Conservation (phyloP, 2,113 vertebrate species). For the Synodontis membranacea region DNA sequence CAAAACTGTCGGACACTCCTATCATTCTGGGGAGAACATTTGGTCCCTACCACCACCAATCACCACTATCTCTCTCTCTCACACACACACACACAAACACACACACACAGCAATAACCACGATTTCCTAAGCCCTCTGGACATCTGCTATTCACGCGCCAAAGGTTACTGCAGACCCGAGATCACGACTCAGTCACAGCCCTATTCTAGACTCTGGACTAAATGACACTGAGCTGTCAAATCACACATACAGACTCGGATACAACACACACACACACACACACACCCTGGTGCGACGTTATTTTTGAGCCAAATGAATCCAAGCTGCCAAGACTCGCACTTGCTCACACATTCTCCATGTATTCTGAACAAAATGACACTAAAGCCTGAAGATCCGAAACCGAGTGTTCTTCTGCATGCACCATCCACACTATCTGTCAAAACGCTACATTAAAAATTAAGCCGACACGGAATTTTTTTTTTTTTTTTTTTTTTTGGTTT, state of each 20-base stretch:
- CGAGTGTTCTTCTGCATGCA: neutral
- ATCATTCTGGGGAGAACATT: neutral
- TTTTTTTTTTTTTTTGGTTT: no score
- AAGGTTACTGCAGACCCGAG: slow-evolving; percentile 33
- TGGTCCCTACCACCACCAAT: neutral
- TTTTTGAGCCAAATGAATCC: slow-evolving; percentile 9
- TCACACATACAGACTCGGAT: slow-evolving; percentile 13
- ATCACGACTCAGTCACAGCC: slow-evolving; percentile 47
- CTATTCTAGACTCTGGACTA: slow-evolving; percentile 19
- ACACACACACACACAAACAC: slow-evolving; percentile 11
- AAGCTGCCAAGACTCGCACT: slow-evolving; percentile 5
- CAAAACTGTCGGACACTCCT: neutral
- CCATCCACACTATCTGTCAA: neutral
- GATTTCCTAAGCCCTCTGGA: neutral
- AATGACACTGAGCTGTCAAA: slow-evolving; percentile 23
- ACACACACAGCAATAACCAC: neutral
- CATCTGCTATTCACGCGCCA: slow-evolving; percentile 35
- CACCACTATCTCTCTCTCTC: neutral
- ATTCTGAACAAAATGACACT: neutral
- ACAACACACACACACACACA: slow-evolving; percentile 8
- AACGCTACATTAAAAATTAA: neutral
- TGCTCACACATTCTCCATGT: slow-evolving; percentile 1
- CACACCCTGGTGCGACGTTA: neutral
- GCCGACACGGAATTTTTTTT: no score
- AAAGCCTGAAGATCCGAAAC: neutral